Conservation (phyloP, 2,888 invertebrate species). For the Epinotia bilunana region DNA sequence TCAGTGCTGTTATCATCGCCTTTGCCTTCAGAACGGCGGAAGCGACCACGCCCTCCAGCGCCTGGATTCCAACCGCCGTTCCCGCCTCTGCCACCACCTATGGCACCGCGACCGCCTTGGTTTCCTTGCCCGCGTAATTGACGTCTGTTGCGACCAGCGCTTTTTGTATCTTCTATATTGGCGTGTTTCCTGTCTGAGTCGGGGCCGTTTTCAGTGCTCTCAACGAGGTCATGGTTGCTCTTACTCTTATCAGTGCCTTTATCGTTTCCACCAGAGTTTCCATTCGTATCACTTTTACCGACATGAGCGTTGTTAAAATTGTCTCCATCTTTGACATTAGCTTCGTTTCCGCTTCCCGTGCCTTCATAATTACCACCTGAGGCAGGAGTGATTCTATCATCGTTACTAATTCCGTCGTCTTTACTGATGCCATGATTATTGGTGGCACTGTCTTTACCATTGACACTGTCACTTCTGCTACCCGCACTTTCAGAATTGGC, state of each 20-base stretch:
- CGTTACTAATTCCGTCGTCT: too few relatives aligned
- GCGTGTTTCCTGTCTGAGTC: not conserved
- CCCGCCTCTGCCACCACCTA: not conserved
- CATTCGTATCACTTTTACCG: not conserved
- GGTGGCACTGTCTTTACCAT: not conserved
- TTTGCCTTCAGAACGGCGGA: conserved; percentile 4
- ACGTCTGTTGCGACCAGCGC: not conserved
- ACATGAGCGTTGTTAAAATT: not conserved
- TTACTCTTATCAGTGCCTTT: not conserved
- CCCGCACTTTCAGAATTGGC: not conserved
- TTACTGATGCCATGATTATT: not conserved
- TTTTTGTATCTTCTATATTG: not conserved
- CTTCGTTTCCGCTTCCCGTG: not conserved
- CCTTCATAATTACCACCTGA: not conserved
- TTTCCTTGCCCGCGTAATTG: not conserved
- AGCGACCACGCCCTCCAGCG: not conserved
- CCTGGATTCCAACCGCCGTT: not conserved
- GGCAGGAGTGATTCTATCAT: too few relatives aligned
- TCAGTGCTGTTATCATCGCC: not conserved
- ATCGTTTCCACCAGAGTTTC: not conserved
- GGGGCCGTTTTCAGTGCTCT: not conserved
- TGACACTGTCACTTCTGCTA: not conserved
- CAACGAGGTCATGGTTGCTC: not conserved
- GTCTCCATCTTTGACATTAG: not conserved
- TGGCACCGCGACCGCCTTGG: not conserved